Evolutionary conservation across 1,140 invertebrate species (phyloP).

Genomic region (Maconellicoccus hirsutus): DNA sequence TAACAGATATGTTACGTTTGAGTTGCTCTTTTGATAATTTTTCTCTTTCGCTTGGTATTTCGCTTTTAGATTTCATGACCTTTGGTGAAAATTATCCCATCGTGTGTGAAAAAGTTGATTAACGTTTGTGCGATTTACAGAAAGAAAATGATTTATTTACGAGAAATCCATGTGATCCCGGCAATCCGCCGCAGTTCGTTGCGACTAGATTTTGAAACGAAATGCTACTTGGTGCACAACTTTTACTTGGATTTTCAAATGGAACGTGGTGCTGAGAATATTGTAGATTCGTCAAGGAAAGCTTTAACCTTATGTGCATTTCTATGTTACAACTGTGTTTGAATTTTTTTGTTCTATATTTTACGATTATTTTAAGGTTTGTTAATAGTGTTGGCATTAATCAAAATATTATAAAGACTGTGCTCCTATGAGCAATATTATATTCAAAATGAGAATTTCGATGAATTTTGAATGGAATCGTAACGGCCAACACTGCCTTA

Average conservation of each 20-base stretch:
- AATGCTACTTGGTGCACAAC: not conserved
- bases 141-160: not conserved
- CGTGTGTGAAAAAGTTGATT: no score
- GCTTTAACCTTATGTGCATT: no score
- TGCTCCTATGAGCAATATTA: not conserved
- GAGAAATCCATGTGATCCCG: not conserved
- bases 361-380: not conserved
- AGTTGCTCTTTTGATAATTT: no score
- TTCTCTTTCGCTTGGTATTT: no score
- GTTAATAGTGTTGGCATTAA: not conserved
- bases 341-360: not conserved
- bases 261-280: no score
- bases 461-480: not conserved
- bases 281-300: not conserved
- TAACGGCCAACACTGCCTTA: conserved; percentile 15
- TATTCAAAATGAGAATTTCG: not conserved
- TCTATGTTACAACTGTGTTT: no score
- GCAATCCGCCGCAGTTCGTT: not conserved
- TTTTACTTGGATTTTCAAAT: no score
- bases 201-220: conserved; percentile 11
- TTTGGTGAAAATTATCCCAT: no score
- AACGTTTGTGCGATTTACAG: not conserved
- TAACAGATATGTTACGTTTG: no score
- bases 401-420: not conserved
- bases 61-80: no score